Conservation (phyloP, 1,140 invertebrate genomes). For the Whitmania pigra region DNA sequence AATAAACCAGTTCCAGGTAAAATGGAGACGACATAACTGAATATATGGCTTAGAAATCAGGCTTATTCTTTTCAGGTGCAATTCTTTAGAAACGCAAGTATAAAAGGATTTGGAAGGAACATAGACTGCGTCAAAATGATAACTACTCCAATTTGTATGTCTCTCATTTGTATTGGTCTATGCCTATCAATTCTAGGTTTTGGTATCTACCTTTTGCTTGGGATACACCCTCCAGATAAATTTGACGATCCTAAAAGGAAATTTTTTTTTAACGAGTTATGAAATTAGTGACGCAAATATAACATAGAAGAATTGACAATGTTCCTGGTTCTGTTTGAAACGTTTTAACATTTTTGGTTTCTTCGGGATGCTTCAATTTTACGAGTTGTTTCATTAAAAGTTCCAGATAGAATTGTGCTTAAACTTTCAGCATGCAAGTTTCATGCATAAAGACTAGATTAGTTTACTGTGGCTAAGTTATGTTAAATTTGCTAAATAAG, state of each 20-base stretch:
- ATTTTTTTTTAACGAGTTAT: background rate
- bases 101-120: conserved; percentile 47
- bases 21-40: background rate
- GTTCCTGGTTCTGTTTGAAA: too few species aligned
- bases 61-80: background rate
- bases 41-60: too few species aligned
- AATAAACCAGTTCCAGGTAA: background rate
- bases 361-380: too few species aligned
- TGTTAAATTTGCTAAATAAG: too few species aligned
- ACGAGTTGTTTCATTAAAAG: too few species aligned
- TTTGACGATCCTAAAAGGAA: conserved; percentile 99
- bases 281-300: too few species aligned
- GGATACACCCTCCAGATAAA: conserved; percentile 88
- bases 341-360: too few species aligned
- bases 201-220: conserved; percentile 78
- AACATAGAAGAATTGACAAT: too few species aligned
- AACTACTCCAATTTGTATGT: conserved; percentile 74
- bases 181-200: conserved; percentile 66
- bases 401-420: too few species aligned
- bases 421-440: too few species aligned
- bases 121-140: conserved; percentile 82
- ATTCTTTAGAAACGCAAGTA: conserved; percentile 2
- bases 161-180: conserved; percentile 68
- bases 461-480: too few species aligned
- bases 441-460: too few species aligned